Evolutionary conservation across 2,113 vertebrate genomes (phyloP).

Genomic region (Semnornis frantzii): DNA sequence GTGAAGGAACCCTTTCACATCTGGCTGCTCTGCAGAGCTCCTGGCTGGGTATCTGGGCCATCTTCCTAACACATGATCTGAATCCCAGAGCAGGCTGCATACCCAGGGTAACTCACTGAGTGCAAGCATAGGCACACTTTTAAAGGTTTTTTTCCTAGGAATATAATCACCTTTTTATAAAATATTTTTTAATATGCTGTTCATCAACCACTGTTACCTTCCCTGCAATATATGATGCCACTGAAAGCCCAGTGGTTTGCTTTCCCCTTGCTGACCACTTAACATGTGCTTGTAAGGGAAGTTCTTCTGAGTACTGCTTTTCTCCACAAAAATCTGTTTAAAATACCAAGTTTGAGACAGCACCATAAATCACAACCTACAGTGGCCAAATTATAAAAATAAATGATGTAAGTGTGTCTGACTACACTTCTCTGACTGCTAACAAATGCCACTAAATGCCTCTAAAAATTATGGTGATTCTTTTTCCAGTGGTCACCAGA

Average conservation of each 20-base stretch:
- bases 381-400: conserved; percentile 10
- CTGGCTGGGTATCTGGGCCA: neutral
- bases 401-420: neutral
- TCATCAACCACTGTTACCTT: neutral
- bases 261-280: neutral
- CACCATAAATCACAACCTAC: neutral
- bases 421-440: neutral
- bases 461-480: neutral
- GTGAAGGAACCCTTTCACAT: neutral
- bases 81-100: neutral
- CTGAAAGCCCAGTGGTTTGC: neutral
- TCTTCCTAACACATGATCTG: neutral
- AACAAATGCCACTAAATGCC: neutral
- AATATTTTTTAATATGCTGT: neutral
- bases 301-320: neutral
- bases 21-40: neutral
- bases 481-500: neutral
- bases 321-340: neutral
- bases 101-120: neutral
- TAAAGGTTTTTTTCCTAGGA: neutral
- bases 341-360: neutral
- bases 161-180: neutral
- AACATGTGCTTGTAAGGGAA: neutral
- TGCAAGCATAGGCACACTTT: neutral
- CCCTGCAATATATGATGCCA: neutral